Conservation (phyloP, 2,888 invertebrate species). For the Eupithecia tripunctaria region DNA sequence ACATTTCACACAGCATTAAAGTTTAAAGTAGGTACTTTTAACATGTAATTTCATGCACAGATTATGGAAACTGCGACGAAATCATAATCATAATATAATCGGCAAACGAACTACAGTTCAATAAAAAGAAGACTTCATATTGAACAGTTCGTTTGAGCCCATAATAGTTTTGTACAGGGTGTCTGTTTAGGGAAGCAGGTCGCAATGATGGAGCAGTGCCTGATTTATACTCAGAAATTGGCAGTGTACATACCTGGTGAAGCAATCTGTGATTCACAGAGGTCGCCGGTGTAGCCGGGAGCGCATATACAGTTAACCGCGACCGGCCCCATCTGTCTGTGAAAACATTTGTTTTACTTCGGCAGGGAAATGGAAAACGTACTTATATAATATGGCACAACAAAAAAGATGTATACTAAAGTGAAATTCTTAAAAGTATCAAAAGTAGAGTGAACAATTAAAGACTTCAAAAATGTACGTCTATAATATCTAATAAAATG, state of each 20-base stretch:
- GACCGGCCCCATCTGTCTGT: conserved; percentile 90
- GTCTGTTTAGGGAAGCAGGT: rapidly evolving
- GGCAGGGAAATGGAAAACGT: not conserved
- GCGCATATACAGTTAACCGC: conserved; percentile 89
- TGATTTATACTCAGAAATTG: not conserved
- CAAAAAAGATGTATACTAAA: too few species aligned
- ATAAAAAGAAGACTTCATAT: not conserved
- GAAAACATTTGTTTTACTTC: conserved; percentile 34
- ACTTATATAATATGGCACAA: too few species aligned
- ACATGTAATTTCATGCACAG: too few species aligned
- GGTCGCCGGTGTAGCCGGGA: conserved; percentile 87
- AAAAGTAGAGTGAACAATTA: too few species aligned
- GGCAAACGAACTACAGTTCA: too few species aligned
- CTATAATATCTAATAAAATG: too few species aligned
- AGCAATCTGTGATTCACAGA: conserved; percentile 87
- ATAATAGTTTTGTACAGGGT: not conserved
- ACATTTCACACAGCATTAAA: too few species aligned
- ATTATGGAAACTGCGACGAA: too few species aligned
- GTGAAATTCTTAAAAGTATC: too few species aligned
- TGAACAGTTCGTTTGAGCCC: not conserved
- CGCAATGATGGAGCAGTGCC: not conserved
- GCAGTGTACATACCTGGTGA: conserved; percentile 61
- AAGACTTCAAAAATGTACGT: too few species aligned
- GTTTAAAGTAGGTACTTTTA: too few species aligned
- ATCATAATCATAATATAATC: too few species aligned